Conservation (phyloP, 2,797 vertebrate genomes). For the Anableps anableps region DNA sequence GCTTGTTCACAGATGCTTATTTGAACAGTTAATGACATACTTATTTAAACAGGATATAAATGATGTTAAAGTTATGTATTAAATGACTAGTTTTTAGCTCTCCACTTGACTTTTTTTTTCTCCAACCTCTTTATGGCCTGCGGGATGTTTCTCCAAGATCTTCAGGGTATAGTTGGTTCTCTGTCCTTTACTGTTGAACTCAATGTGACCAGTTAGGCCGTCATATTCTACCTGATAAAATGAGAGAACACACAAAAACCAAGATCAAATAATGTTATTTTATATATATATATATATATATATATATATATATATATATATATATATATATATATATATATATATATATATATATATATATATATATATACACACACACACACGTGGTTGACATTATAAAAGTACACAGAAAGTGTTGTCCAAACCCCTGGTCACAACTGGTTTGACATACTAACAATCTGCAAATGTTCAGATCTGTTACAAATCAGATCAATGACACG, state of each 20-base stretch:
- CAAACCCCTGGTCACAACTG: neutral
- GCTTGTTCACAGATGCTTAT: no score
- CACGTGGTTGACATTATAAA: neutral
- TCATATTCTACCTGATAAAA: constrained; percentile 88
- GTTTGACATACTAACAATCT: neutral
- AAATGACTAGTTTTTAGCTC: neutral
- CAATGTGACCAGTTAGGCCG: constrained; percentile 88
- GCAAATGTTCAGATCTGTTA: neutral
- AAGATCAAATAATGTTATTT: neutral
- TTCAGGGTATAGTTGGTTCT: constrained; percentile 91
- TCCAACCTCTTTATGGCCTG: constrained; percentile 89
- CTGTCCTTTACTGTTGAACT: constrained; percentile 95
- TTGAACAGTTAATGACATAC: neutral
- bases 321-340: no score
- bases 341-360: no score
- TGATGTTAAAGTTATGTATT: neutral
- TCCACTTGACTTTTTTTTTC: constrained; percentile 24
- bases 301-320: no score
- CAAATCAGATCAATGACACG: neutral
- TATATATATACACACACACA: no score
- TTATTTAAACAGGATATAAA: neutral
- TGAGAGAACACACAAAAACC: neutral
- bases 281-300: no score
- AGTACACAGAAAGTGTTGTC: neutral
- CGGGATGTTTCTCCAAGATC: constrained; percentile 88